These are phyloP conservation scores for Ichneumon xanthorius DNA, from an alignment of 2,888 invertebrate genomes.

Conservation along the genomic window DNA sequence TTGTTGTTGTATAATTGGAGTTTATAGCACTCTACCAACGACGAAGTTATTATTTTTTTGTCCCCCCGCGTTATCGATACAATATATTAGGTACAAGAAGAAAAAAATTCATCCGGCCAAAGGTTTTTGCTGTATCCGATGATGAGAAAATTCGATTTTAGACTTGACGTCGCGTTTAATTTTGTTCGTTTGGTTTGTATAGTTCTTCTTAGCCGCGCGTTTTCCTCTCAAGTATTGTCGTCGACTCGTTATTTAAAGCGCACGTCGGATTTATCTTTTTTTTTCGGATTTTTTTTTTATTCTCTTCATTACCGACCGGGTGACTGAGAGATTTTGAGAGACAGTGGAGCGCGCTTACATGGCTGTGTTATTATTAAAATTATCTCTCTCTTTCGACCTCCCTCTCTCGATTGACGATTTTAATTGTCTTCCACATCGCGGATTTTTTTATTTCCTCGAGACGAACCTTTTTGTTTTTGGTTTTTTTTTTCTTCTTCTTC, in stretches of 20 bases:
- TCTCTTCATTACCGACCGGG: conserved; percentile 47
- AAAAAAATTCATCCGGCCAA: conserved; percentile 34
- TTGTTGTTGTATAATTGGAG: conserved; percentile 4
- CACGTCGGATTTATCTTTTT: conserved; percentile 42
- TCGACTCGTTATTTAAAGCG: conserved; percentile 61
- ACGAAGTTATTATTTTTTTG: conserved; percentile 33
- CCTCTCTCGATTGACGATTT: background rate
- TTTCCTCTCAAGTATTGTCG: conserved; percentile 57
- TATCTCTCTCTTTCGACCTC: background rate
- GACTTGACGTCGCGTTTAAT: conserved; percentile 5
- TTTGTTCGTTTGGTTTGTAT: conserved; percentile 15
- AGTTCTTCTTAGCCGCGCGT: conserved; percentile 5
- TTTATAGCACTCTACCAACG: conserved; percentile 35
- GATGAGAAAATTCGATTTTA: conserved; percentile 24
- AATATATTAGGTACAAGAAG: conserved; percentile 24
- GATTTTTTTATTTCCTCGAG: background rate
- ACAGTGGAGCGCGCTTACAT: conserved; percentile 10
- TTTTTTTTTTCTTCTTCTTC: background rate
- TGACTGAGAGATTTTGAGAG: conserved; percentile 54
- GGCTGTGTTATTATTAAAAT: background rate
- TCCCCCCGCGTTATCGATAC: conserved; percentile 24
- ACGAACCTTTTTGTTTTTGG: background rate
- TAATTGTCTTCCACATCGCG: background rate
- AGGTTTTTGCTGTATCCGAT: conserved; percentile 24
- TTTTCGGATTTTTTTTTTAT: conserved; percentile 36